A percentile compares a stretch with the other conserved stretches of the same genome.
Conservation (phyloP, 2,888 invertebrate species). For the Eristalinus aeneus region DNA sequence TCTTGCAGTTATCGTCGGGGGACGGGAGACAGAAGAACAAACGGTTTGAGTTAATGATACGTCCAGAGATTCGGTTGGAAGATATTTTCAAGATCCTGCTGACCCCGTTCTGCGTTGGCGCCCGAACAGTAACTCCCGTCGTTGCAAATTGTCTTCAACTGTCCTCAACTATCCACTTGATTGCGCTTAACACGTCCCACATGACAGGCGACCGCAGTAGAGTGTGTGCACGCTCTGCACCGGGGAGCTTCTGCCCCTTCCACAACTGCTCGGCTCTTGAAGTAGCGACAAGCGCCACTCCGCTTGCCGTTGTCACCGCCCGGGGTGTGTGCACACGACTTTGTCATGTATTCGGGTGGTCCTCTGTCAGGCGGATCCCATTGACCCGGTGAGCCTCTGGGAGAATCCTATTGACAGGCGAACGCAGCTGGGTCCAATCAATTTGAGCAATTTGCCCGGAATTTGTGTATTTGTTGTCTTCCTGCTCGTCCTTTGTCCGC, state of each 20-base stretch:
- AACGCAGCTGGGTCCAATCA: conserved; percentile 51
- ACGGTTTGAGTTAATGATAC: background rate
- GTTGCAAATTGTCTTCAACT: background rate
- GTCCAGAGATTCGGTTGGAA: background rate
- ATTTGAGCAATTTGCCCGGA: conserved; percentile 50
- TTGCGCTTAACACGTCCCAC: conserved; percentile 12
- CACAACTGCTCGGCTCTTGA: background rate
- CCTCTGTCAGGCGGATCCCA: background rate
- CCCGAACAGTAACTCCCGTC: background rate
- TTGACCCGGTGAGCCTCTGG: conserved; percentile 23
- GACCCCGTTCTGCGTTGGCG: background rate
- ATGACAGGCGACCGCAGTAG: background rate
- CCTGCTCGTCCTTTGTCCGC: conserved; percentile 35
- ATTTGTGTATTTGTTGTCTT: conserved; percentile 23
- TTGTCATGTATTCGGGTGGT: background rate
- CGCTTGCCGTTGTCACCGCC: background rate
- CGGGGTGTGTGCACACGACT: background rate
- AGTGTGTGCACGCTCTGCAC: conserved; percentile 27
- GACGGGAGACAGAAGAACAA: background rate
- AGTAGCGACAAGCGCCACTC: conserved; percentile 13
- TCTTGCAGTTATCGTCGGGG: conserved; percentile 1
- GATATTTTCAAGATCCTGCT: background rate
- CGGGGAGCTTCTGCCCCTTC: background rate
- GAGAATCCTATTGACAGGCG: conserved; percentile 51
- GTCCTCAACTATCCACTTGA: background rate